Evolutionary conservation across 2,797 vertebrate genomes (phyloP), one percentile per base, ranked within the genome.

Genomic region (Hyperoplus immaculatus): DNA sequence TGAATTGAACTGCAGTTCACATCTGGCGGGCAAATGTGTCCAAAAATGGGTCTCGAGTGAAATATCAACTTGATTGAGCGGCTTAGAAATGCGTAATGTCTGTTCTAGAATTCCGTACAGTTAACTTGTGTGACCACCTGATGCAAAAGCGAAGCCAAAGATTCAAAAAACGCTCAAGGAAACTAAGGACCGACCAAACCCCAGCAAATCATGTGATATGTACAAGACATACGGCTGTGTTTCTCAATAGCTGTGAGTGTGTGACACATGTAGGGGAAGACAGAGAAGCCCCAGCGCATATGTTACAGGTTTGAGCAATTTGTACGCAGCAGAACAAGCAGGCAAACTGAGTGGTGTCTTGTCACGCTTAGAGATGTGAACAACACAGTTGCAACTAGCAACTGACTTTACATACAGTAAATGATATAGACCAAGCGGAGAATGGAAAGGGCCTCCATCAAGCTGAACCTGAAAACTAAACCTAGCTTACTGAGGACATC

Each of bases 401-500:
- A 39, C 21, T 18, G 14, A 13, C 57, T 62, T 46, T 67, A 13
- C 18, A 18, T 38, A 38, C 14, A 68, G 3, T n/a, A 47, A 42
- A 73, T 56, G 42, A 41, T 45, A 8, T 18, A 2, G 55, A 54
- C 36, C 49, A 47, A 4, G 3, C 3, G 5, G 4, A 70, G 38
- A 36, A 11, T 2, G 49, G 18, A 18, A n/a, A 21, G 13, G 55
- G 16, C 12, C 50, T 54, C 56, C 36, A 42, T 16, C 1, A 29
- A 13, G 18, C 55, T 4, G 59, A 45, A 38, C 6, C 5, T 5
- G 41, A 36, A 58, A 46, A 57, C n/a, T 50, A 5, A 71, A 50
- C 42, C 49, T 56, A 80, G 82, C 69, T 49, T 9, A 61, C 82
- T 85, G 75, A 82, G 77, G 78, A 82, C 82, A 80, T 82, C 84